Evolutionary conservation across 1,140 invertebrate genomes (phyloP).

Genomic region (Mya arenaria): DNA sequence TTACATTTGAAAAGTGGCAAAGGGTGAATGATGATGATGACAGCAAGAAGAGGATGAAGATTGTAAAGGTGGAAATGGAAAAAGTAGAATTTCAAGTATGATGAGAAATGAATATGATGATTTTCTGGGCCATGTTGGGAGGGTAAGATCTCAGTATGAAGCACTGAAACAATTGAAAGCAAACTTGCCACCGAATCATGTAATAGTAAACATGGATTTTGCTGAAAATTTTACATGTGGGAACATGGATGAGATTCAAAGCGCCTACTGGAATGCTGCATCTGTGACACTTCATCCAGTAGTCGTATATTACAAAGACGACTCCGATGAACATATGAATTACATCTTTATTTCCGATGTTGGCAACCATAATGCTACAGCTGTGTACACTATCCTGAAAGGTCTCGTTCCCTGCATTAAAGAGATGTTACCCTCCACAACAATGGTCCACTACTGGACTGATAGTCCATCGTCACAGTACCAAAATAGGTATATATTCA

Average conservation of each 20-base stretch:
- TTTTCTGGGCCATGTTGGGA: slow-evolving; percentile 29
- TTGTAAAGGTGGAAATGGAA: not conserved
- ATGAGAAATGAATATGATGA: not conserved
- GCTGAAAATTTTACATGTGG: slow-evolving; percentile 55
- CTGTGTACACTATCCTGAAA: slow-evolving; percentile 42
- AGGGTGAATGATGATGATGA: slow-evolving; percentile 5
- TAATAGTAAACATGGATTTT: slow-evolving; percentile 59
- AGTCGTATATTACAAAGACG: slow-evolving; percentile 41
- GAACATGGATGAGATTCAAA: slow-evolving; percentile 53
- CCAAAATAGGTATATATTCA: slow-evolving; percentile 48
- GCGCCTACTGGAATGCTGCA: slow-evolving; percentile 46
- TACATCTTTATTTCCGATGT: slow-evolving; percentile 50
- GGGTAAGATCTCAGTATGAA: slow-evolving; percentile 45
- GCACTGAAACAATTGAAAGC: slow-evolving; percentile 17
- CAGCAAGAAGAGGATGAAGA: slow-evolving; percentile 28
- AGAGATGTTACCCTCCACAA: not conserved
- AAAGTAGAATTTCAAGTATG: slow-evolving; percentile 9
- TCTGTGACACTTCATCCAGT: slow-evolving; percentile 50
- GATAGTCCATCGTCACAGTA: slow-evolving; percentile 55
- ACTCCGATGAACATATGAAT: slow-evolving; percentile 20
- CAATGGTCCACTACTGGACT: slow-evolving; percentile 56
- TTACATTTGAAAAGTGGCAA: slow-evolving; percentile 9
- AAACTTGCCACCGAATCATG: slow-evolving; percentile 21
- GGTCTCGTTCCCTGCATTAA: slow-evolving; percentile 27
- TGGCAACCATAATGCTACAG: slow-evolving; percentile 31